These are phyloP conservation scores for Orchesella cincta DNA, from an alignment of 1,140 invertebrate species.

Conservation along the genomic window DNA sequence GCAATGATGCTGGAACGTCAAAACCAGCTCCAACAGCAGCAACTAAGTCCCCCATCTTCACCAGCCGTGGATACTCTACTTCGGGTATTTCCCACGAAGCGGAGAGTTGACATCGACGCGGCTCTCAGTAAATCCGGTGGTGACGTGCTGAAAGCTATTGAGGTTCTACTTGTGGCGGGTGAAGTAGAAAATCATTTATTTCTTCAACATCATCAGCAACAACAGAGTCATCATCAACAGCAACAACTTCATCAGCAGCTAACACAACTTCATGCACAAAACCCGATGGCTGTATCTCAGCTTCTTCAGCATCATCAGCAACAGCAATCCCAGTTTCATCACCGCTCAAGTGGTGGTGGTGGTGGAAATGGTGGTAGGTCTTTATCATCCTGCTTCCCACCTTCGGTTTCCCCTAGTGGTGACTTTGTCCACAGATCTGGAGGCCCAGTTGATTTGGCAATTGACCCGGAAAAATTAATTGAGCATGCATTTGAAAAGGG, in stretches of 20 bases:
- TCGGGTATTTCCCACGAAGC: slow-evolving; percentile 80
- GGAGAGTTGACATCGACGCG: slow-evolving; percentile 78
- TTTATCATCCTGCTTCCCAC: slow-evolving; percentile 1
- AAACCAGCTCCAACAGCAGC: slow-evolving; percentile 24
- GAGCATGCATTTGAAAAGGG: slow-evolving; percentile 43
- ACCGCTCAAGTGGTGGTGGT: not conserved
- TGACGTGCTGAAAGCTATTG: slow-evolving; percentile 86
- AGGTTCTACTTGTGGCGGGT: slow-evolving; percentile 63
- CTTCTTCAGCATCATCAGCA: slow-evolving; percentile 35
- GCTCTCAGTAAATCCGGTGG: slow-evolving; percentile 73
- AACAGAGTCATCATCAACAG: slow-evolving; percentile 36
- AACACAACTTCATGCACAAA: slow-evolving; percentile 29
- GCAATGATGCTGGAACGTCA: slow-evolving; percentile 35
- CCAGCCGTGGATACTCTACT: slow-evolving; percentile 68
- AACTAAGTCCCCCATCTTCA: slow-evolving; percentile 37
- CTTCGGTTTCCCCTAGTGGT: not conserved
- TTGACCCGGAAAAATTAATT: slow-evolving; percentile 44
- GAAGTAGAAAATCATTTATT: slow-evolving; percentile 41
- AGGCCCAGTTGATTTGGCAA: slow-evolving; percentile 43
- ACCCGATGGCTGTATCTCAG: slow-evolving; percentile 25
- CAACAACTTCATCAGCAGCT: slow-evolving; percentile 20
- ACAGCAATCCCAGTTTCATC: slow-evolving; percentile 9
- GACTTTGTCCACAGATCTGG: not conserved
- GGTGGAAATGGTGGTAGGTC: not conserved
- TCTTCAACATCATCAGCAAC: slow-evolving; percentile 43